A percentile compares a stretch with the other conserved stretches of the same genome.
Conservation (phyloP, 64 coral and sea anemone genomes). For the Montipora capricornis region DNA sequence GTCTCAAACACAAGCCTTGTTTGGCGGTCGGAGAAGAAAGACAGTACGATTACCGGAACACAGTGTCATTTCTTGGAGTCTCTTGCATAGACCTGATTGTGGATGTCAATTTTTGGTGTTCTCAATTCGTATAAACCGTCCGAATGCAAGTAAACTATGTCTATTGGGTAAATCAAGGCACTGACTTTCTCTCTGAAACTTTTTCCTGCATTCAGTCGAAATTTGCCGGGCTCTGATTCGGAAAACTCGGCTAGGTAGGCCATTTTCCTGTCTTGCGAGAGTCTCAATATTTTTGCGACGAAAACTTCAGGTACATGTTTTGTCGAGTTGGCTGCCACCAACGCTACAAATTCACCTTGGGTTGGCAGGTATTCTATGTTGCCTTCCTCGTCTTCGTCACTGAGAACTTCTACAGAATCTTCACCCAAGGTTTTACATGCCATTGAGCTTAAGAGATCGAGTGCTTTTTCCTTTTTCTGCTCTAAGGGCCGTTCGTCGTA, state of each 20-base stretch:
- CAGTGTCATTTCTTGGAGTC: too few species aligned
- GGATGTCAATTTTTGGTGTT: constrained; percentile 4
- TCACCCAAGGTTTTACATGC: not conserved
- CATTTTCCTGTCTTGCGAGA: not conserved
- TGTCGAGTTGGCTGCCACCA: constrained; percentile 5
- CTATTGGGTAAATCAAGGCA: not conserved
- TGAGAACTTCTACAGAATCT: not conserved
- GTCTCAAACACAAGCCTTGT: too few species aligned
- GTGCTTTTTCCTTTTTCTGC: not conserved
- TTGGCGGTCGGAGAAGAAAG: too few species aligned
- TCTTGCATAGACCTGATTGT: not conserved
- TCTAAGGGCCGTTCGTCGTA: not conserved
- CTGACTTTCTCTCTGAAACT: not conserved
- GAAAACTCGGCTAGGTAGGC: not conserved
- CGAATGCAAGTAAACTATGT: not conserved
- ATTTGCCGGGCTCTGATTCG: not conserved
- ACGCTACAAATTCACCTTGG: not conserved
- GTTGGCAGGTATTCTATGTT: not conserved
- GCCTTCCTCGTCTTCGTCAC: not conserved
- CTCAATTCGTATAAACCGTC: constrained; percentile 20
- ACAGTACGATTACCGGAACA: too few species aligned
- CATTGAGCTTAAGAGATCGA: not conserved
- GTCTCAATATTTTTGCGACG: not conserved
- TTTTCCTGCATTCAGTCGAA: constrained; percentile 8
- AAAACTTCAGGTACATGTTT: not conserved